Conservation (phyloP, 2,113 vertebrate genomes). For the Stegostoma tigrinum region DNA sequence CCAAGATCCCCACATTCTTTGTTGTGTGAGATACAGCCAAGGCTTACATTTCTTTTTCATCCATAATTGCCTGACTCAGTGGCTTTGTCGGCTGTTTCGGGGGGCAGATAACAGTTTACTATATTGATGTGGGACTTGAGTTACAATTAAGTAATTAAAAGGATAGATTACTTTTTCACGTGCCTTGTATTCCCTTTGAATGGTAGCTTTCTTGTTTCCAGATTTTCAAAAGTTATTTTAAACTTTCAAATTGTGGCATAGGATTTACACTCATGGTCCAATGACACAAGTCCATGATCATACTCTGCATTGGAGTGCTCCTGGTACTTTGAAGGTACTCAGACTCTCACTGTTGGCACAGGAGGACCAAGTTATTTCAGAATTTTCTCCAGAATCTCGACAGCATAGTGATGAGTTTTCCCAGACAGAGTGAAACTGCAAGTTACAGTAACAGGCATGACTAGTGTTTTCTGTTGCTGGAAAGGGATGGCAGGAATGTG, state of each 20-base stretch:
- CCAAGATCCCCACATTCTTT: not conserved
- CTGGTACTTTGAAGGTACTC: not conserved
- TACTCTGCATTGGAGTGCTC: not conserved
- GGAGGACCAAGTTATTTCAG: not conserved
- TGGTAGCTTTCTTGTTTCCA: not conserved
- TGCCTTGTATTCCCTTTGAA: too few species aligned
- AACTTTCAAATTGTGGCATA: not conserved
- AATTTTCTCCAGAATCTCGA: not conserved
- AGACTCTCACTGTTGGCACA: not conserved
- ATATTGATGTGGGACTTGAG: too few species aligned
- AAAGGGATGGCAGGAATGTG: not conserved
- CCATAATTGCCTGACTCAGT: not conserved
- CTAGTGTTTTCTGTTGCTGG: too few species aligned
- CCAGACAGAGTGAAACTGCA: not conserved
- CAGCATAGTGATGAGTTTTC: not conserved
- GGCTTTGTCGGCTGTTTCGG: not conserved
- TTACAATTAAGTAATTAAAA: too few species aligned
- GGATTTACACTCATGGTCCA: not conserved
- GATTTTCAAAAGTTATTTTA: not conserved
- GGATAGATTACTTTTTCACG: too few species aligned
- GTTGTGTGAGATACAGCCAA: not conserved
- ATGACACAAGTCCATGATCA: too few species aligned
- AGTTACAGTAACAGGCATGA: not conserved
- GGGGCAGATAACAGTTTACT: not conserved
- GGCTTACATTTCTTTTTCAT: not conserved